phyloP scores from a whole-genome alignment of 2,113 vertebrate genomes.

The Chaetops frenatus region DNA sequence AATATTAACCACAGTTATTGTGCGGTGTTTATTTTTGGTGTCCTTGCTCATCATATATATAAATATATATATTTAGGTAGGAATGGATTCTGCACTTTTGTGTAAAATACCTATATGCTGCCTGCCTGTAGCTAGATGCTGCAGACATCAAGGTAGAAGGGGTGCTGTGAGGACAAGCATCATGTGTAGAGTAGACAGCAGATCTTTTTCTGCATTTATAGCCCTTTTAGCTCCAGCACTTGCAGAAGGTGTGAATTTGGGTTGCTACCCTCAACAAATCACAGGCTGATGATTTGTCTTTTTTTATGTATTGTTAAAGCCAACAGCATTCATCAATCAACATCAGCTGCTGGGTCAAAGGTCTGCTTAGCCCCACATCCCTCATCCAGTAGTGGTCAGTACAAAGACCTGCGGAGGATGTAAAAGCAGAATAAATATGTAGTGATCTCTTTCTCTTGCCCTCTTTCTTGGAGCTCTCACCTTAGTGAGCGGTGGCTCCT shows the following conservation, averaged over 20 bases:
- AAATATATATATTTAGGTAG: background rate
- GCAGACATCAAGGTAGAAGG: background rate
- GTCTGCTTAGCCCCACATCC: background rate
- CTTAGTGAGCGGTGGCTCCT: background rate
- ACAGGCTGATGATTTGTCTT: background rate
- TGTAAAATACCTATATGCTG: background rate
- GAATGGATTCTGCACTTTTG: background rate
- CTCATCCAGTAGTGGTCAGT: background rate
- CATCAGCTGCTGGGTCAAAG: background rate
- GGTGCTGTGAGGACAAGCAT: background rate
- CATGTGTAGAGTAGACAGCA: background rate
- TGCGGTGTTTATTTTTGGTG: background rate
- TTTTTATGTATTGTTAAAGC: background rate
- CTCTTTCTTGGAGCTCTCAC: background rate
- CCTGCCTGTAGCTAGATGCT: background rate
- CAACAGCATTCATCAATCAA: background rate
- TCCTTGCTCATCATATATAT: background rate
- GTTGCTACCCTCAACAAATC: background rate
- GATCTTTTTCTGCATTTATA: background rate
- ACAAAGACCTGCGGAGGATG: background rate
- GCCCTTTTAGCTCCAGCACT: background rate
- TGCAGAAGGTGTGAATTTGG: background rate
- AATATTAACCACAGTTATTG: constrained; percentile 3
- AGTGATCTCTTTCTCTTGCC: background rate
- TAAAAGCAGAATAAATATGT: background rate